These are phyloP conservation scores for Litocranius walleri DNA, from an alignment of 2,113 vertebrate genomes.

Conservation along the genomic window DNA sequence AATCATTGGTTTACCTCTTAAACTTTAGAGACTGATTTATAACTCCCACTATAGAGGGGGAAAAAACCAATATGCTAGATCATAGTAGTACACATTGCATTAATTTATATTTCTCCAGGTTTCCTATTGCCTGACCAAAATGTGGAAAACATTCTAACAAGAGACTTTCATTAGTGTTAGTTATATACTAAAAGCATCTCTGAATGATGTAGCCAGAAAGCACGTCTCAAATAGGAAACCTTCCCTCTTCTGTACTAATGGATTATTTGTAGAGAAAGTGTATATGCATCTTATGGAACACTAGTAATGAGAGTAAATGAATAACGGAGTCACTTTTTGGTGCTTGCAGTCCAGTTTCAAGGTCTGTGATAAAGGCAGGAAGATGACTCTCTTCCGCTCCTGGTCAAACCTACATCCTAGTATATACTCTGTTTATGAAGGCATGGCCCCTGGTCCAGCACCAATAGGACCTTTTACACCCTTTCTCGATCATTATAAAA, in stretches of 20 bases:
- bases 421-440: not conserved
- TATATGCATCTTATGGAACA: not conserved
- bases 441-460: not conserved
- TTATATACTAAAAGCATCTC: conserved; percentile 33
- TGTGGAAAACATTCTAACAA: conserved; percentile 9
- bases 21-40: conserved; percentile 20
- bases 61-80: not conserved
- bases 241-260: conserved; percentile 12
- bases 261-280: conserved; percentile 16
- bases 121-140: conserved; percentile 15
- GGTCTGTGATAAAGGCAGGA: not conserved
- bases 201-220: conserved; percentile 20
- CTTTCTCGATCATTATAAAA: not conserved
- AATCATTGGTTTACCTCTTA: not conserved
- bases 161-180: conserved; percentile 34
- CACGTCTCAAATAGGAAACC: not conserved
- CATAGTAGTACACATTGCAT: not conserved
- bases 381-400: not conserved
- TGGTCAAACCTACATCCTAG: not conserved
- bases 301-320: conserved; percentile 15
- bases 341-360: not conserved
- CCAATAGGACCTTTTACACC: not conserved
- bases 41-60: not conserved
- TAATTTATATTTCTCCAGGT: not conserved
- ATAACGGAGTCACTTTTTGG: not conserved